Conservation (phyloP, 2,797 vertebrate species). For the Tokudaia tokunoshimensis region DNA sequence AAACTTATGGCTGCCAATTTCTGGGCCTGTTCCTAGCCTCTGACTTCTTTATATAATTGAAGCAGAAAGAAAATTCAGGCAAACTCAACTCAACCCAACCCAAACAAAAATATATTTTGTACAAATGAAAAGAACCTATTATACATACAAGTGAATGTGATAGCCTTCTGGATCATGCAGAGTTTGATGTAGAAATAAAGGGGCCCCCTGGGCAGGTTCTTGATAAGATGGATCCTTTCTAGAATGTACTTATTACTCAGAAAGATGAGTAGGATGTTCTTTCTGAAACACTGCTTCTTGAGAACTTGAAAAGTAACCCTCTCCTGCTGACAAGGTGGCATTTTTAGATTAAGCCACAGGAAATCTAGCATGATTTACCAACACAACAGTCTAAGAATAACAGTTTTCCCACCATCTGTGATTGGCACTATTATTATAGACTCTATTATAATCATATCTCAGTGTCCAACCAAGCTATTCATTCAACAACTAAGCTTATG, state of each 20-base stretch:
- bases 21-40: fast-evolving
- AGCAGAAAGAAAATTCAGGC: slow-evolving; percentile 22
- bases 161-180: not conserved
- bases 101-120: not conserved
- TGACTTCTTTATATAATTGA: not conserved
- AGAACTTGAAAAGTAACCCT: slow-evolving; percentile 64
- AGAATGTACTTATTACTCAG: slow-evolving; percentile 50
- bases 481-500: slow-evolving; percentile 57
- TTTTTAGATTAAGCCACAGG: slow-evolving; percentile 77
- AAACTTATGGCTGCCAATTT: not conserved
- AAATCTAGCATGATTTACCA: slow-evolving; percentile 77
- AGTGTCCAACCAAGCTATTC: slow-evolving; percentile 71
- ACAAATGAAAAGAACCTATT: not conserved
- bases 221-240: not conserved
- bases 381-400: slow-evolving; percentile 69
- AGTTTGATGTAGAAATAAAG: not conserved
- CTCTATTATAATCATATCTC: slow-evolving; percentile 77
- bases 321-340: slow-evolving; percentile 72
- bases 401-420: slow-evolving; percentile 60
- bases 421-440: slow-evolving; percentile 77
- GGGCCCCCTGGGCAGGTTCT: not conserved
- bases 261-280: slow-evolving; percentile 50
- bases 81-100: not conserved
- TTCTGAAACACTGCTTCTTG: slow-evolving; percentile 64
- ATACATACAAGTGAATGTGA: not conserved